phyloP scores from a whole-genome alignment of 2,888 invertebrate genomes.

The Melieria omissa region DNA sequence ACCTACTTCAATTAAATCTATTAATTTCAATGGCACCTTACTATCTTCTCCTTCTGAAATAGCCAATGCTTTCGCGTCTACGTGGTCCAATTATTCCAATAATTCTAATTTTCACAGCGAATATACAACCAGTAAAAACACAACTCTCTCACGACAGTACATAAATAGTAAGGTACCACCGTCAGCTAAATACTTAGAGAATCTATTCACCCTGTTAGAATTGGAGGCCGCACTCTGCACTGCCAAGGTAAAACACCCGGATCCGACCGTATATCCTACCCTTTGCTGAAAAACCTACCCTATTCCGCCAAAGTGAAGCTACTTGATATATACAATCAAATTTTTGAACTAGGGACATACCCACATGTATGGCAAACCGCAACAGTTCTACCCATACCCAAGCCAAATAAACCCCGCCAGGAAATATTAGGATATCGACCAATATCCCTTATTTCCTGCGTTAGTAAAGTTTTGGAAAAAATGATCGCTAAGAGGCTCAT shows the following conservation, averaged over 20 bases:
- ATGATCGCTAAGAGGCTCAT: too few relatives aligned
- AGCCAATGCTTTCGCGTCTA: background rate
- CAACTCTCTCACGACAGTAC: background rate
- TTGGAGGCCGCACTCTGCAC: background rate
- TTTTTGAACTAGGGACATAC: too few relatives aligned
- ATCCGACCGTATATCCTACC: constrained; percentile 6
- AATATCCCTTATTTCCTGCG: too few relatives aligned
- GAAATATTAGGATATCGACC: too few relatives aligned
- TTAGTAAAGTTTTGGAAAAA: too few relatives aligned
- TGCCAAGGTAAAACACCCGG: constrained; percentile 1
- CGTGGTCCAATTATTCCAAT: background rate
- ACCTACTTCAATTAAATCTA: too few relatives aligned
- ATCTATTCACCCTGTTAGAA: background rate
- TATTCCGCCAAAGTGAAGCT: too few relatives aligned
- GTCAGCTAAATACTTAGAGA: constrained; percentile 7
- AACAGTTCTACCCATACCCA: too few relatives aligned
- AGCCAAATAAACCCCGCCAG: too few relatives aligned
- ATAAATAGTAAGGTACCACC: background rate
- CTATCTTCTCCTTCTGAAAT: background rate
- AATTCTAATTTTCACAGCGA: background rate
- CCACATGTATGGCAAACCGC: too few relatives aligned
- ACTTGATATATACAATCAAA: too few relatives aligned
- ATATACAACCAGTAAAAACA: background rate
- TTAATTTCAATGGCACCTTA: too few relatives aligned
- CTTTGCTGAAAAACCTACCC: constrained; percentile 1